These are phyloP conservation scores for Eurytoma adleriae DNA, from an alignment of 2,888 invertebrate genomes.

Conservation along the genomic window DNA sequence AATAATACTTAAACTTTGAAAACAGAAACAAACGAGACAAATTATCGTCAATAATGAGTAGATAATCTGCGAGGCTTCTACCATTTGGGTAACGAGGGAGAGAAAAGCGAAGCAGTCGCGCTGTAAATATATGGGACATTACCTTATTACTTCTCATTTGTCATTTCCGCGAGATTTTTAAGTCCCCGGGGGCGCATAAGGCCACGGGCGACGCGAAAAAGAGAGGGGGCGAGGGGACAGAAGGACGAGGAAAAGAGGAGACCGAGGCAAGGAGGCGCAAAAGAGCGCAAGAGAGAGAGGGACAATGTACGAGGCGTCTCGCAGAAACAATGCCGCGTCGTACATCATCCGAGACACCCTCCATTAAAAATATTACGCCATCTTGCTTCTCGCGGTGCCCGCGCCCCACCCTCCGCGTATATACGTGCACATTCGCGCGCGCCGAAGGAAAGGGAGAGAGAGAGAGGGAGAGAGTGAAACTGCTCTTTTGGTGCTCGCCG, in stretches of 20 bases:
- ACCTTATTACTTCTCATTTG: slow-evolving; percentile 43
- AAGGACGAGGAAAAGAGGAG: slow-evolving; percentile 3
- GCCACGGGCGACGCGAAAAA: slow-evolving; percentile 27
- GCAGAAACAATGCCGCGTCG: slow-evolving; percentile 73
- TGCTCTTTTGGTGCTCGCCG: slow-evolving; percentile 57
- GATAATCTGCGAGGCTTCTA: no score
- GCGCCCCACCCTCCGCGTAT: slow-evolving; percentile 30
- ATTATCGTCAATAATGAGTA: no score
- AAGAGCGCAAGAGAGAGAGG: slow-evolving; percentile 57
- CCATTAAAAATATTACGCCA: slow-evolving; percentile 76
- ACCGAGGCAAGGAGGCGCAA: slow-evolving; percentile 2
- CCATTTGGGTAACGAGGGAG: no score
- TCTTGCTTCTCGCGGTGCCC: slow-evolving; percentile 65
- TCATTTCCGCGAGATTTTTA: slow-evolving; percentile 50
- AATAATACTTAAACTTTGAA: no score
- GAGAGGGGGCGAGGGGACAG: not conserved
- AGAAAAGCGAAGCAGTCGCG: not conserved
- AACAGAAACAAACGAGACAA: no score
- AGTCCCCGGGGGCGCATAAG: slow-evolving; percentile 44
- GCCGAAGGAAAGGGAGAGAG: slow-evolving; percentile 5
- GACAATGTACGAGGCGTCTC: slow-evolving; percentile 72
- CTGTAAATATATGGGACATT: no score
- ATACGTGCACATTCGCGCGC: not conserved
- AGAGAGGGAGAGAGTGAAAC: slow-evolving; percentile 18
- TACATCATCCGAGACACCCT: slow-evolving; percentile 74